phyloP scores from a whole-genome alignment of 2,113 vertebrate genomes.

The Callipepla californica region DNA sequence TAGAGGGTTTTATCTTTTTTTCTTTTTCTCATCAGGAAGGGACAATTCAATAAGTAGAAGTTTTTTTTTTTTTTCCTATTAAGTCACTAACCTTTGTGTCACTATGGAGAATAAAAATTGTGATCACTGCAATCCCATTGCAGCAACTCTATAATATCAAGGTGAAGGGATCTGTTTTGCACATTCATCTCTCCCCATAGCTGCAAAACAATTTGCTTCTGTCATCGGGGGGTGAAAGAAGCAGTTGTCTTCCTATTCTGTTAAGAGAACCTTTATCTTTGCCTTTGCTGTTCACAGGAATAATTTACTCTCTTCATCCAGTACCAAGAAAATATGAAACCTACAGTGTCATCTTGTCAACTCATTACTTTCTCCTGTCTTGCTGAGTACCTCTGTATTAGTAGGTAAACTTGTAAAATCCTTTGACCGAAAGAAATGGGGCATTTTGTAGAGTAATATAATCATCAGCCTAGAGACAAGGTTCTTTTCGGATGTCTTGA shows the following conservation, averaged over 20 bases:
- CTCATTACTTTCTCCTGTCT: neutral
- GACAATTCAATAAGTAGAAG: neutral
- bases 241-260: conserved; percentile 65
- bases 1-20: neutral
- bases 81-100: neutral
- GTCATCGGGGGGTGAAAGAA: conserved; percentile 72
- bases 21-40: neutral
- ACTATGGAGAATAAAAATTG: neutral
- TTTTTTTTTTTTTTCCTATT: neutral
- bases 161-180: conserved; percentile 64
- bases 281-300: conserved; percentile 54
- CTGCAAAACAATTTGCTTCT: conserved; percentile 67
- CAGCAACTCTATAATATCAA: neutral
- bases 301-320: conserved; percentile 7
- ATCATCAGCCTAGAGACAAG: neutral
- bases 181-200: conserved; percentile 64
- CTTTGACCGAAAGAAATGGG: conserved; percentile 17
- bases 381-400: neutral
- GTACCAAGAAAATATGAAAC: neutral
- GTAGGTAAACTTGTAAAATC: neutral
- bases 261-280: conserved; percentile 29
- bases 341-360: neutral
- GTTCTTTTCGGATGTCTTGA: neutral
- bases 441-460: neutral
- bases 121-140: conserved; percentile 27